These are phyloP conservation scores for Ailuropoda melanoleuca DNA, from an alignment of 2,113 vertebrate species.

Conservation along the genomic window DNA sequence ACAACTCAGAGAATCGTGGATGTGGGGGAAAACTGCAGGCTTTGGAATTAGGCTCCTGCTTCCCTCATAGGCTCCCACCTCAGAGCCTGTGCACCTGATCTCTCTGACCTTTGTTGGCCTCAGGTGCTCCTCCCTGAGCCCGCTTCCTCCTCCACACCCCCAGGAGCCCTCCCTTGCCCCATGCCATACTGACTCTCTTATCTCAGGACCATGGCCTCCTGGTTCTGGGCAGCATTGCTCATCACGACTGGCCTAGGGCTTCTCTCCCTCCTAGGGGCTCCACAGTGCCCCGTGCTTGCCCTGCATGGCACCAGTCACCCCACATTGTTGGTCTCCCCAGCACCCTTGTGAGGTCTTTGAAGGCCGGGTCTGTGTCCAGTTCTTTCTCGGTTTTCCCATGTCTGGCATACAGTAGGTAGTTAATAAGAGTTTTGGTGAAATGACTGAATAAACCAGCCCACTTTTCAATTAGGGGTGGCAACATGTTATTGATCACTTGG, in stretches of 20 bases:
- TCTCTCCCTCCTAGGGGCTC: not conserved
- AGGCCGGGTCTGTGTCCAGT: not conserved
- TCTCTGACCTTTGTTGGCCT: not conserved
- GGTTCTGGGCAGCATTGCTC: not conserved
- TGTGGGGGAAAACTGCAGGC: not conserved
- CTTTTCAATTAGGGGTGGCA: not conserved
- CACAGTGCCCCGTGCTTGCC: not conserved
- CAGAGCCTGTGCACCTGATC: not conserved
- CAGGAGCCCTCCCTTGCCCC: not conserved
- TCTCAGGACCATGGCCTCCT: not conserved
- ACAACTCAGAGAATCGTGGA: not conserved
- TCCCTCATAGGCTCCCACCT: too few relatives aligned
- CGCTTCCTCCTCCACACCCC: not conserved
- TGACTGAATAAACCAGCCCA: not conserved
- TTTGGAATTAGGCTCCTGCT: not conserved
- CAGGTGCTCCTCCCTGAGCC: not conserved
- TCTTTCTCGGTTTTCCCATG: not conserved
- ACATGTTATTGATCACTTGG: not conserved
- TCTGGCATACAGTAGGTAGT: not conserved
- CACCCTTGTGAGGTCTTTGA: not conserved
- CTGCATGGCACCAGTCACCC: too few relatives aligned
- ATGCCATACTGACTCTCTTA: not conserved
- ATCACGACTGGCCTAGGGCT: too few relatives aligned
- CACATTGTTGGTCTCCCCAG: accelerated
- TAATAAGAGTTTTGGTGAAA: not conserved